Base-by-base conservation (phyloP, 1,140 invertebrate genomes). In the Drosophila punjabiensis region DNA sequence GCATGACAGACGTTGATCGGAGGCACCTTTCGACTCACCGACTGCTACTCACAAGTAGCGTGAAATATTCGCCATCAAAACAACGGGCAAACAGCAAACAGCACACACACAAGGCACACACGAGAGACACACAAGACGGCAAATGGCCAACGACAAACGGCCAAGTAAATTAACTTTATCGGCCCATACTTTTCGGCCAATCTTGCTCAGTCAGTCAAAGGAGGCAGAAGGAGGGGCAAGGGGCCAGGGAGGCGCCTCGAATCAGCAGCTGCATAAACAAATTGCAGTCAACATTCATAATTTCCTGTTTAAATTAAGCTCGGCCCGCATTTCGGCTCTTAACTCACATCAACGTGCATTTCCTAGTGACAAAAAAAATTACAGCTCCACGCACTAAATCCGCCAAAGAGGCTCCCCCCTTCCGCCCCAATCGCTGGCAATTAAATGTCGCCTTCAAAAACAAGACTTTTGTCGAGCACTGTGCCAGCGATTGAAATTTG, bases 231-330 rank as follows among this genome's bases (percentile, higher is more conserved):
- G 20, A 43, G 50, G 24, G 35, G 35, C 10, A 60, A 24, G 24
- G 24, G 24, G 24, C 24, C 10, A 3, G 20, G 10, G n/a, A 35
- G 61, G 58, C 24, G n/a, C 53, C 33, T 58, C 71, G 86, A 82
- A 65, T 90, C 86, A 90, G 82, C 86, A 90, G 86, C 86, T 90
- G 86, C 87, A 90, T 86, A 90, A 86, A 90, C 86, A 90, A 90
- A 89, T 89, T 89, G 85, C 85, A 90, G 86, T 90, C 85, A 89
- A 91, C 86, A 90, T 91, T 90, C 86, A 90, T 89, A 89, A 90
- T 90, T 90, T 90, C 86, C 86, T 90, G 86, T 90, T 91, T 90
- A 90, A 90, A 90, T 90, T 91, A 86, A 90, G 89, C 69, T 82
- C 79, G 76, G 82, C 87, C 86, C 53, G 83, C 63, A 73, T 69